Percentiles rank a stretch among this genome's conserved stretches.
Conservation (phyloP, 1,140 invertebrate species). For the Melipona quadrifasciata region DNA sequence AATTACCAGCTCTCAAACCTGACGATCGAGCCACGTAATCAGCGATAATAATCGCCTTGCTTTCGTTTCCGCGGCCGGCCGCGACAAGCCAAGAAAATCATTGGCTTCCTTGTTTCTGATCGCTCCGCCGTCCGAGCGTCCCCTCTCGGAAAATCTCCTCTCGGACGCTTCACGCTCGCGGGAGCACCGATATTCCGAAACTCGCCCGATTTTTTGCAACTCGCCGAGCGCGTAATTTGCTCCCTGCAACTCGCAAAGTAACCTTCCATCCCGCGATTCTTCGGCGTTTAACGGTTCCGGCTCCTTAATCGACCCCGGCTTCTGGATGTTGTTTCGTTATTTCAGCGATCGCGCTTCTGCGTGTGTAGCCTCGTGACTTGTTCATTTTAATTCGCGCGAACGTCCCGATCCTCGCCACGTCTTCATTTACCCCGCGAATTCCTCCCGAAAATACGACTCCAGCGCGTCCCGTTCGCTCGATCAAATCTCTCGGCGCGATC, state of each 20-base stretch:
- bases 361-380: not conserved
- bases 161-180: not conserved
- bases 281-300: not conserved
- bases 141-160: not conserved
- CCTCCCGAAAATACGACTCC: not conserved
- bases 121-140: slow-evolving; percentile 3
- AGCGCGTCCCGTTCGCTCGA: not conserved
- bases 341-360: not conserved
- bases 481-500: not conserved
- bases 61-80: slow-evolving; percentile 54
- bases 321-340: not conserved
- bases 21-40: slow-evolving; percentile 57
- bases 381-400: not conserved
- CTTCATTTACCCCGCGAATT: not conserved
- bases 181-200: not conserved
- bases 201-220: not conserved
- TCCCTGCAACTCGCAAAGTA: not conserved
- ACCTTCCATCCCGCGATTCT: not conserved
- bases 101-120: slow-evolving; percentile 46
- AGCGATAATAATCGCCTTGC: slow-evolving; percentile 62
- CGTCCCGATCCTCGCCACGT: not conserved
- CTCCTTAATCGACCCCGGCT: not conserved
- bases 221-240: not conserved
- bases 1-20: slow-evolving; percentile 67
- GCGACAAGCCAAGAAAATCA: slow-evolving; percentile 48